Base-by-base conservation (phyloP, 2,888 invertebrate genomes). In the Calephelis perditalis region DNA sequence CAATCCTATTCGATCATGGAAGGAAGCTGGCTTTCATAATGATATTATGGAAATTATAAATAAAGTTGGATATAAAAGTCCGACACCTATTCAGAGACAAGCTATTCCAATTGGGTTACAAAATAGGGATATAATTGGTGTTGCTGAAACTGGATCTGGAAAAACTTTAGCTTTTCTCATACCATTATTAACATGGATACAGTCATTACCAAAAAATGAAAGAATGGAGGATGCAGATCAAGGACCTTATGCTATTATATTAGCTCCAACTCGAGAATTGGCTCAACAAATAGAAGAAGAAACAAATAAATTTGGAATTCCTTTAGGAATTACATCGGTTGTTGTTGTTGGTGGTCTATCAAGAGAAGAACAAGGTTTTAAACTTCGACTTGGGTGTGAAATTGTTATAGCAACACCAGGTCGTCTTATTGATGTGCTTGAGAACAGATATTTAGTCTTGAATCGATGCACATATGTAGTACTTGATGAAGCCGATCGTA, bases 261-360 rank as follows among this genome's bases (percentile, higher is more conserved):
- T 99, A 84, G 99, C 99, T 0, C 99, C 99, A 1, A 99, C 99
- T n/a, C 96, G 99, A 85, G 99, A 99, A 82, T 93, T 99, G 90
- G 99, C 99, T 0, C 99, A 99, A 78, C 99, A 99, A 86, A 99
- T 99, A 74, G 99, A 99, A 86, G 99, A 99, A 82, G 99, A 99
- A 85, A 98, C 99, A 0, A 96, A 95, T 65, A 99, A 99, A 84
- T 99, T 99, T 90, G 99, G 99, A 35, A 94, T 95, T 70, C 97
- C 97, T 0, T 84, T 99, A 57, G 97, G 95, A 26, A 98, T 99
- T 62, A 94, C 98, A 60, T 98, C 98, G 2, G 98, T 98, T 0
- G 98, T 98, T 3, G 97, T 99, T n/a, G 98, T 99, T n/a, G 98
- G 98, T 79, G 97, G 97, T 87, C 92, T 99, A 11, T 99, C 98